A percentile compares a stretch with the other conserved stretches of the same genome.
Conservation (phyloP, 2,113 vertebrate species). For the Ursus arctos region DNA sequence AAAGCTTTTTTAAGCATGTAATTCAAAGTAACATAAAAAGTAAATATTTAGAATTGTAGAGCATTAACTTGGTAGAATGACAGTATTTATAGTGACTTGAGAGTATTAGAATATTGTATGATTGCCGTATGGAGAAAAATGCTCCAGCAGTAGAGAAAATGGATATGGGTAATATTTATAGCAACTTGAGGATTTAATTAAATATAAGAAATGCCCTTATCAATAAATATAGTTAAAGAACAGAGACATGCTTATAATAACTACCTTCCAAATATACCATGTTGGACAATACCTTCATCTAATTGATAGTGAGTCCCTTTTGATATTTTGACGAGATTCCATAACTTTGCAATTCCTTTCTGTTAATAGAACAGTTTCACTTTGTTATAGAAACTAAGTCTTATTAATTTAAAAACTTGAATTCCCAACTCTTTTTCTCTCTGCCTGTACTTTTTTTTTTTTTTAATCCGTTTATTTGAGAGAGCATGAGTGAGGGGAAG, state of each 20-base stretch:
- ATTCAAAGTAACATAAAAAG: neutral
- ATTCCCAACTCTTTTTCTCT: neutral
- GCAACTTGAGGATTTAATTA: neutral
- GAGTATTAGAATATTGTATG: neutral
- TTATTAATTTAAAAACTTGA: neutral
- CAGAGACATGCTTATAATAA: neutral
- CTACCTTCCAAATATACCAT: neutral
- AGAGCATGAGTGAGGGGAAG: neutral
- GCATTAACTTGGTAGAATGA: neutral
- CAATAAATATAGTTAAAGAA: neutral
- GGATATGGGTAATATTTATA: neutral
- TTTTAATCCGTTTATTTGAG: neutral
- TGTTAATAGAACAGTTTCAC: neutral
- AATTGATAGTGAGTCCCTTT: neutral
- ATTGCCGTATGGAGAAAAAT: neutral
- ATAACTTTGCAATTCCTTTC: neutral
- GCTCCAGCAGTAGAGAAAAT: neutral
- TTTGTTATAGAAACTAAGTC: neutral
- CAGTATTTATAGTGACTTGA: neutral
- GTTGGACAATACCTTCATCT: neutral
- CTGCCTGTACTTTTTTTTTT: neutral
- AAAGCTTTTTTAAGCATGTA: neutral
- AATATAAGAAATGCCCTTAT: neutral
- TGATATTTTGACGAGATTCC: neutral
- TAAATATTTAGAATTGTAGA: conserved; percentile 1